These are phyloP conservation scores for Slavum lentiscoides DNA, from an alignment of 2,888 invertebrate species.

Conservation along the genomic window DNA sequence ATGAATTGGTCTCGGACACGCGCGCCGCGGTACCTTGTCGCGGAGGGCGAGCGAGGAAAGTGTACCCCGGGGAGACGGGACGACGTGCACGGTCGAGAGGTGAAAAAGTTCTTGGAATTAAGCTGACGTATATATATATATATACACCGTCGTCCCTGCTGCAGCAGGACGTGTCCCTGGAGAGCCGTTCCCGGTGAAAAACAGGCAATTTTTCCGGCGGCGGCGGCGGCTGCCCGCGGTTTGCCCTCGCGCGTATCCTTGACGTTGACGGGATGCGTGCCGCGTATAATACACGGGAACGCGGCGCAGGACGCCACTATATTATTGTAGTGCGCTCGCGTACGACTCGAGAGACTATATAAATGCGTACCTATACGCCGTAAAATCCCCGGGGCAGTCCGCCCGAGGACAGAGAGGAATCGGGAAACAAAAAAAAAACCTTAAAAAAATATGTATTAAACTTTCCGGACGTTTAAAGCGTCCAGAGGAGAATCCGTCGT, in stretches of 20 bases:
- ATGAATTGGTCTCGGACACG: constrained; percentile 47
- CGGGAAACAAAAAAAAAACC: neutral
- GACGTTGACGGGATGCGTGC: constrained; percentile 12
- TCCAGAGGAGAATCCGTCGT: constrained; percentile 12
- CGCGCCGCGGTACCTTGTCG: neutral
- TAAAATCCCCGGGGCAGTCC: neutral
- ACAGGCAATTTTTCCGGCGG: constrained; percentile 47
- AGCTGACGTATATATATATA: constrained; percentile 2
- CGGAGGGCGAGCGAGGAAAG: constrained; percentile 27
- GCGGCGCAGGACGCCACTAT: no score
- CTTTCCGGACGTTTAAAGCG: constrained; percentile 41
- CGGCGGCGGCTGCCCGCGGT: neutral
- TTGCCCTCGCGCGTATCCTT: neutral
- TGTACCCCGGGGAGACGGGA: constrained; percentile 45
- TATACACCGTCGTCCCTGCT: neutral
- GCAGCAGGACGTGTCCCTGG: constrained; percentile 20
- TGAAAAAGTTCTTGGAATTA: constrained; percentile 48
- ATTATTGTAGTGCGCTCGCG: no score
- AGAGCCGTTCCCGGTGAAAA: constrained; percentile 43
- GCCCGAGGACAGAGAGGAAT: neutral
- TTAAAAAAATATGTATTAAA: constrained; percentile 8
- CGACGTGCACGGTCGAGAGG: neutral
- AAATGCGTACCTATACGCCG: neutral
- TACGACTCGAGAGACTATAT: neutral
- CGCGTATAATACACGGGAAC: neutral